Percentiles rank a stretch among this genome's conserved stretches.
These are phyloP conservation scores for Pangasius krempfi DNA, from an alignment of 2,797 vertebrate species.

Conservation along the genomic window DNA sequence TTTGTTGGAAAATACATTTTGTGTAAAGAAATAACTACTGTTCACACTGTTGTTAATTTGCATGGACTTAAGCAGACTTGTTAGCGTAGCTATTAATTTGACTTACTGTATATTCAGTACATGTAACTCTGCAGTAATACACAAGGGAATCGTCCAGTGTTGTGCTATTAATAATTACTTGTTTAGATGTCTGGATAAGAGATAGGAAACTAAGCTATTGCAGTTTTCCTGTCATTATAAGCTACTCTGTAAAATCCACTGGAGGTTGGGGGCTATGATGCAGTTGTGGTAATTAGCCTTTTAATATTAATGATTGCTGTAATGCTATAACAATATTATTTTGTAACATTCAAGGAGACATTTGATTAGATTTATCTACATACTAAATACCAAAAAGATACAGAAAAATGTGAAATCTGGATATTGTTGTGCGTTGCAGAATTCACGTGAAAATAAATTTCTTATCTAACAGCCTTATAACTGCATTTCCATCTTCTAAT, in stretches of 20 bases:
- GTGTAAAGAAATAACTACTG: slow-evolving; percentile 17
- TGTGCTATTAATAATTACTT: slow-evolving; percentile 15
- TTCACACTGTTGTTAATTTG: slow-evolving; percentile 53
- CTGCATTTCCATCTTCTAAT: not conserved
- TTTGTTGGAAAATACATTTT: slow-evolving; percentile 52
- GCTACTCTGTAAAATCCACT: not conserved
- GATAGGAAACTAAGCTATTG: not conserved
- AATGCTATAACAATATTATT: not conserved
- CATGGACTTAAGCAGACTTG: slow-evolving; percentile 15
- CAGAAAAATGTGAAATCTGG: not conserved
- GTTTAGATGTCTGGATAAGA: slow-evolving; percentile 8
- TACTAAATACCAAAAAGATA: not conserved
- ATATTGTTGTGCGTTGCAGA: not conserved
- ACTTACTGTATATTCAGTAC: slow-evolving; percentile 27
- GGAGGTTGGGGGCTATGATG: not conserved
- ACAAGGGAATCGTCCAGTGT: slow-evolving; percentile 3
- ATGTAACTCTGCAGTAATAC: slow-evolving; percentile 11
- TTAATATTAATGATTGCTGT: not conserved
- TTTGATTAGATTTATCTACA: not conserved
- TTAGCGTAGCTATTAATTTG: slow-evolving; percentile 5
- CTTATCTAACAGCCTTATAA: not conserved
- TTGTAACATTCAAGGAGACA: not conserved
- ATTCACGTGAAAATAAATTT: not conserved
- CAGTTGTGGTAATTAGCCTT: not conserved
- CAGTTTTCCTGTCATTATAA: slow-evolving; percentile 8